A percentile compares a stretch with the other conserved stretches of the same genome.
Conservation (phyloP, 2,888 invertebrate species). For the Drosophila aldrichi region DNA sequence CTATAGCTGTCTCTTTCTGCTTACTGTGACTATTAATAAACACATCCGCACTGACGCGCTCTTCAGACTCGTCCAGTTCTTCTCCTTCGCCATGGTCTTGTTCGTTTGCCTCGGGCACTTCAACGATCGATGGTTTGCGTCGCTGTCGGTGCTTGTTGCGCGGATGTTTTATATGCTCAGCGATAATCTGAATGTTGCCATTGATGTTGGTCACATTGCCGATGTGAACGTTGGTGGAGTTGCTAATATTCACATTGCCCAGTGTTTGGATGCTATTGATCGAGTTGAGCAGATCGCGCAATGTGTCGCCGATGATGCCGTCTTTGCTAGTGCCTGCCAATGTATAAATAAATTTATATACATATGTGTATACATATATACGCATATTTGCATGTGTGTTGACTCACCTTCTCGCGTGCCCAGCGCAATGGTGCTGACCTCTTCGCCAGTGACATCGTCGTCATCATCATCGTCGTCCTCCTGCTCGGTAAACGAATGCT, state of each 20-base stretch:
- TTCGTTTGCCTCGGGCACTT: conserved; percentile 13
- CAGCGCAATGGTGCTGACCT: conserved; percentile 59
- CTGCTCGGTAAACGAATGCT: conserved; percentile 46
- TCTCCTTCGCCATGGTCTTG: conserved; percentile 4
- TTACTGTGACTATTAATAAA: conserved; percentile 78
- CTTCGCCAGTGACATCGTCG: conserved; percentile 47
- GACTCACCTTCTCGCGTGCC: conserved; percentile 63
- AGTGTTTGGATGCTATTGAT: conserved; percentile 81
- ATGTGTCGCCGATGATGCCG: conserved; percentile 65
- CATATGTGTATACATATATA: background rate
- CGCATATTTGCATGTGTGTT: background rate
- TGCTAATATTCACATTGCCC: conserved; percentile 84
- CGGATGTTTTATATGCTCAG: conserved; percentile 40
- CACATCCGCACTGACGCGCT: conserved; percentile 66
- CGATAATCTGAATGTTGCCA: conserved; percentile 85
- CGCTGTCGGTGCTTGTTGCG: conserved; percentile 29
- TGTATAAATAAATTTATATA: background rate
- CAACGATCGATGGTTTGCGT: conserved; percentile 27
- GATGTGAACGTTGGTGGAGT: conserved; percentile 85
- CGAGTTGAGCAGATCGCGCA: conserved; percentile 79
- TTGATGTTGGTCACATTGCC: conserved; percentile 86
- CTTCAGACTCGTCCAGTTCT: conserved; percentile 65
- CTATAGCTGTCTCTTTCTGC: background rate
- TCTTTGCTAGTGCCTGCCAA: conserved; percentile 48
- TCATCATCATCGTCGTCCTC: conserved; percentile 46